Base-by-base conservation (phyloP, 2,888 invertebrate genomes). In the Trichogramma dendrolimi region DNA sequence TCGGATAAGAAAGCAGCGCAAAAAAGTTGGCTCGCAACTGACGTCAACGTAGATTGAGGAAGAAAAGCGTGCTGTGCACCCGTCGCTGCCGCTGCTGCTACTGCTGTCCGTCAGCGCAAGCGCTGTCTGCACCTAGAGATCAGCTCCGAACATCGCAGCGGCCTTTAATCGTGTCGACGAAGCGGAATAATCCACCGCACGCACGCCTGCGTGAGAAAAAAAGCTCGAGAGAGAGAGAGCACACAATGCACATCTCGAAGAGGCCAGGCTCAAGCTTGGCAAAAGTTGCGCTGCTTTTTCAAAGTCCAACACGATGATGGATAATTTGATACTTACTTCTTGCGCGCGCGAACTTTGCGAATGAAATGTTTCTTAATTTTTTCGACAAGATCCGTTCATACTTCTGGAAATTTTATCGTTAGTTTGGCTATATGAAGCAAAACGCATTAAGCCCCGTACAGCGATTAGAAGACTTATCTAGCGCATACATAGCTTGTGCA, bases 131-230 rank as follows among this genome's bases (percentile, higher is more conserved):
- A 27, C 46, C 53, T 38, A 39, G 50, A 5, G n/a, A 41, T 5
- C 41, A 53, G 53, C 10, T 1, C 5, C 6, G 41, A 11, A 10
- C 41, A 51, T 5, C 11, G 10, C 27, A 27, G 27, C 40, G 49
- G 4, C 46, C 64, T 55, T 64, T 64, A 61, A 64, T 64, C 64
- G 64, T 61, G 61, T 46, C 56, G 51, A 41, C 64, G 58, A 56
- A 61, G 61, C 64, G 56, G 59, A 64, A 64, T 64, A 64, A 64
- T 64, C 61, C 64, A 59, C 53, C 58, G 27, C 27, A 27, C 27
- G 27, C 27, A 27, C 27, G 27, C 27, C 27, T 27, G 27, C 61
- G 57, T 55, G 55, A 52, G 48, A 58, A 61, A 58, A 61, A 64
- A 61, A 58, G 61, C 63, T 58, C 43, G 57, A 57, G 60, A 58